Conservation (phyloP, 2,797 vertebrate species). For the Macrochelys suwanniensis region DNA sequence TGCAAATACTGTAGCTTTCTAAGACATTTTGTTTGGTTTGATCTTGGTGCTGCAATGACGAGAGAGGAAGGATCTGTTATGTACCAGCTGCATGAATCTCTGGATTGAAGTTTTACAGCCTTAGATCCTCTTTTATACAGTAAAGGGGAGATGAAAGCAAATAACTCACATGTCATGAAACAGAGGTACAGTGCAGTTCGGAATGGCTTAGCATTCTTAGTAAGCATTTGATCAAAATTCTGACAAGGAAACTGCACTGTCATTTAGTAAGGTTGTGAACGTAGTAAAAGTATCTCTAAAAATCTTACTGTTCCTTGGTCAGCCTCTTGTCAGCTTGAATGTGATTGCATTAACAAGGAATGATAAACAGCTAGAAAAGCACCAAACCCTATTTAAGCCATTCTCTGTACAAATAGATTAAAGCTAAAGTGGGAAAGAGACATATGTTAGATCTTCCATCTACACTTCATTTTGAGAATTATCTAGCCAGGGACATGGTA, state of each 20-base stretch:
- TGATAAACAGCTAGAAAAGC: slow-evolving; percentile 75
- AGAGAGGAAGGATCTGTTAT: slow-evolving; percentile 82
- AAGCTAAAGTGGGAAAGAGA: slow-evolving; percentile 64
- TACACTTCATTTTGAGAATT: neutral
- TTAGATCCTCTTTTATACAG: slow-evolving; percentile 83
- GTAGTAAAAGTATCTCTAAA: slow-evolving; percentile 75
- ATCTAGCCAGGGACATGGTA: slow-evolving; percentile 37
- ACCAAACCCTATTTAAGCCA: slow-evolving; percentile 36
- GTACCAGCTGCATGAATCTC: slow-evolving; percentile 82
- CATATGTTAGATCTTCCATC: neutral
- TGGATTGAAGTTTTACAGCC: slow-evolving; percentile 82
- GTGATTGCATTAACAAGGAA: slow-evolving; percentile 78
- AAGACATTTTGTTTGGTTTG: slow-evolving; percentile 83
- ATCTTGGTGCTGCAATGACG: slow-evolving; percentile 79
- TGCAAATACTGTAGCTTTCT: slow-evolving; percentile 79
- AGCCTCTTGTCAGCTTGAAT: slow-evolving; percentile 75
- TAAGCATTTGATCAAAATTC: slow-evolving; percentile 83
- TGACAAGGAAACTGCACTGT: slow-evolving; percentile 78
- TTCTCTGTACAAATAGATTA: neutral
- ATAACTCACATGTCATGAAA: slow-evolving; percentile 82
- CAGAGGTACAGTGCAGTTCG: slow-evolving; percentile 81
- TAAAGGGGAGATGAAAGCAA: slow-evolving; percentile 83
- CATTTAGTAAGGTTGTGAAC: slow-evolving; percentile 77
- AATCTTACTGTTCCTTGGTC: slow-evolving; percentile 76
- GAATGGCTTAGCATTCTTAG: slow-evolving; percentile 78